Evolutionary conservation across 2,888 invertebrate species (phyloP), one percentile per base, ranked within the genome.

Genomic region (Megastigmus dorsalis): DNA sequence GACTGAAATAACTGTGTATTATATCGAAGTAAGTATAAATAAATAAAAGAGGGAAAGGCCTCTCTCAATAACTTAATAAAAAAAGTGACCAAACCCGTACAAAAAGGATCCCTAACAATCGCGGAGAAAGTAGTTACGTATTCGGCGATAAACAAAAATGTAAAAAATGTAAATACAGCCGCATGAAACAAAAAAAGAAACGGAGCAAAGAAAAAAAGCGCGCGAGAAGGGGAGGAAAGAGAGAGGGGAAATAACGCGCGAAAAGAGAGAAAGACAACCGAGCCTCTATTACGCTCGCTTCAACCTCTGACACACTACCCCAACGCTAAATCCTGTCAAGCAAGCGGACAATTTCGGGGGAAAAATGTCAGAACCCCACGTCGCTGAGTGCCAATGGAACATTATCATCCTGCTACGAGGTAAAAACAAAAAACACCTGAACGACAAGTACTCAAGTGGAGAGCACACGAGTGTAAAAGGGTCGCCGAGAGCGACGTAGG

Each of bases 211-310:
- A 30, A 55, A n/a, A 54, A 55, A 67, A 55, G 55, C 45, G 13
- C 15, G 45, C n/a, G 45, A 45, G 45, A 10, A 7, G 48, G 20
- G 20, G 23, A 30, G 23, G n/a, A 28, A 30, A 20, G 15, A 45
- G 36, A 63, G 30, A 30, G 7, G 18, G 2, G 23, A 13, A 45
- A 55, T 36, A 52, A n/a, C 18, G 26, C 26, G 52, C 38, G 20
- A 52, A 33, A 52, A 13, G 15, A 15, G 23, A 54, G 55, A 18
- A 36, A 36, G n/a, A 55, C 0, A 55, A 13, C 20, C 10, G 20
- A 55, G 15, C 13, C 50, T 41, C 15, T 59, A 41, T 52, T 60
- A 69, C 50, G n/a, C 50, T 69, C 9, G 52, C 23, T 68, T 33
- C 28, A 65, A 65, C 36, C 65, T 65, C 52, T 18, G 38, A 36